Evolutionary conservation across 2,797 vertebrate species (phyloP).

Genomic region (Semaprochilodus insignis): DNA sequence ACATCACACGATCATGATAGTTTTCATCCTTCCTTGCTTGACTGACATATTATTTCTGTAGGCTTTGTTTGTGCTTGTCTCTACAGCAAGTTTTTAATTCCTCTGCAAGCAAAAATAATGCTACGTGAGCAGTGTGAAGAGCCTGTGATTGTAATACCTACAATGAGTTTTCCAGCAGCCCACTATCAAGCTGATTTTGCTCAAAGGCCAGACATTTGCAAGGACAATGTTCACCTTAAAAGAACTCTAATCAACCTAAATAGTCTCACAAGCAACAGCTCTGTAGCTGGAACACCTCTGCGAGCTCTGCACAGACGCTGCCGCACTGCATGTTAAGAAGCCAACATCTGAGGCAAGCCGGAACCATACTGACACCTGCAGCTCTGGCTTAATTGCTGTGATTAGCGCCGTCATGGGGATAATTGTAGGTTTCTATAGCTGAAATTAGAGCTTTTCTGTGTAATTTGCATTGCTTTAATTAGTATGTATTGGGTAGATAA

Average conservation of each 20-base stretch:
- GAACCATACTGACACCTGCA: constrained; percentile 57
- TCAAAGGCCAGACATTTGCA: constrained; percentile 11
- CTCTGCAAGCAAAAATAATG: neutral
- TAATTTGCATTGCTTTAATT: constrained; percentile 52
- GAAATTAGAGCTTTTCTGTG: constrained; percentile 53
- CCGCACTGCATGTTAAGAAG: constrained; percentile 39
- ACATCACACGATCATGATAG: neutral
- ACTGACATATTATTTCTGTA: neutral
- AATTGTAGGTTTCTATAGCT: constrained; percentile 58
- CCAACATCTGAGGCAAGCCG: constrained; percentile 29
- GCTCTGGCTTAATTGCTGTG: constrained; percentile 59
- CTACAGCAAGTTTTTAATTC: neutral
- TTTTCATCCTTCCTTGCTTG: neutral
- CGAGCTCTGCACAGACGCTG: constrained; percentile 7
- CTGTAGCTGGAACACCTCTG: constrained; percentile 13
- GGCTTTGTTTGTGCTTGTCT: neutral
- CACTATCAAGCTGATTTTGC: constrained; percentile 2
- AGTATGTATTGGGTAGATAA: constrained; percentile 50
- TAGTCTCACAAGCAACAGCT: neutral
- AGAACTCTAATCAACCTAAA: constrained; percentile 35
- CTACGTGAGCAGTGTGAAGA: neutral
- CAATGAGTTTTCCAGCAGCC: constrained; percentile 12
- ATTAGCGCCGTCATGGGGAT: constrained; percentile 57
- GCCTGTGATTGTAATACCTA: constrained; percentile 20
- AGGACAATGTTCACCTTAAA: constrained; percentile 18